Base-by-base conservation (phyloP, 2,797 vertebrate species). In the Taeniopygia guttata region DNA sequence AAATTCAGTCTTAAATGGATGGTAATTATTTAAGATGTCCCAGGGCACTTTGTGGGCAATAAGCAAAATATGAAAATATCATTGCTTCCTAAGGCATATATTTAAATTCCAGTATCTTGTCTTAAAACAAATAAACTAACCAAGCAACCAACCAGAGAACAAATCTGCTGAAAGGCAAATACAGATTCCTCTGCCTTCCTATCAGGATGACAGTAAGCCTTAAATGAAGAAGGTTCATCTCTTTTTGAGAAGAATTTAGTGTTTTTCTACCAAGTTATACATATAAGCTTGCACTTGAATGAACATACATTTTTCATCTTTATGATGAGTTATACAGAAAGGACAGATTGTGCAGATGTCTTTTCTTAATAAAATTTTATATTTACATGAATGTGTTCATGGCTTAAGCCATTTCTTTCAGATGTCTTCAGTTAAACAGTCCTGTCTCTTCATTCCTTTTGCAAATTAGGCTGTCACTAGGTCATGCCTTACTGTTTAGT, bases 401-500 rank as follows among this genome's bases (percentile, higher is more conserved):
- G 42, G 75, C 46, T 80, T 6, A 85, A 70, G 51, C 51, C 27
- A 76, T 91, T 77, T 69, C 30, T 95, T 66, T 92, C 58, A 84
- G 38, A 29, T 56, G 16, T 42, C 55, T 91, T 75, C 82, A 70
- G 84, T 74, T 79, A 66, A 95, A 85, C 55, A 60, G 81, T 43
- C 48, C 77, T 67, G 68, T 45, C 83, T 68, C 62, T 82, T 96
- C 62, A 84, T 90, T 84, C 21, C 52, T 95, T 94, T 96, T 90
- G 62, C 89, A 90, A 95, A 95, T 95, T 52, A 48, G 84, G 16
- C 90, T 91, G 91, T 84, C 84, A 96, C 49, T 83, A 92, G 94
- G 87, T 96, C 90, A 91, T 77, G 81, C 81, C 77, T 95, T 86
- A 51, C 67, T 95, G 80, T 85, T 95, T 85, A 78, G 83, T 89